phyloP scores from a whole-genome alignment of 37 sponge, comb jelly and placozoan genomes.

The Theonella swinhoei region DNA sequence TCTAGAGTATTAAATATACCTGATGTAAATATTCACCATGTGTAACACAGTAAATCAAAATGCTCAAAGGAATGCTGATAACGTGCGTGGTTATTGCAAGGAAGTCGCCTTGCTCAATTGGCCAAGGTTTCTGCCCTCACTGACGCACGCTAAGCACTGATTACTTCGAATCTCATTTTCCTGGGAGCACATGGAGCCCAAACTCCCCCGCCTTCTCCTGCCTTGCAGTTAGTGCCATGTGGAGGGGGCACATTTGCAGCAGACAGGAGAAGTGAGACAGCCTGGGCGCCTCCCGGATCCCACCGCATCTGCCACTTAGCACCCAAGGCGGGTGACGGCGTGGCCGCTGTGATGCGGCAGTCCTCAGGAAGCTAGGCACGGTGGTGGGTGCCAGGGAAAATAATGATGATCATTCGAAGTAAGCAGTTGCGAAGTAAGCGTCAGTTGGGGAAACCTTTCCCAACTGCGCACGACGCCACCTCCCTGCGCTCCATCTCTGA shows the following conservation, averaged over 20 bases:
- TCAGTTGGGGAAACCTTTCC: slow-evolving; percentile 39
- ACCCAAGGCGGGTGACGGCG: slow-evolving; percentile 63
- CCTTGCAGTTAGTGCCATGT: neutral
- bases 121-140: slow-evolving; percentile 2
- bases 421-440: slow-evolving; percentile 79
- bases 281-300: slow-evolving; percentile 64
- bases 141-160: neutral
- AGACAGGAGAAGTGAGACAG: neutral
- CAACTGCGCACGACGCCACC: slow-evolving; percentile 41
- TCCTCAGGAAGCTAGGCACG: slow-evolving; percentile 18
- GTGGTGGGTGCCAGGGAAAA: slow-evolving; percentile 16
- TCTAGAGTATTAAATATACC: no score
- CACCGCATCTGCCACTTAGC: slow-evolving; percentile 76
- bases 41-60: no score
- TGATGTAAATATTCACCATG: no score
- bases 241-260: neutral
- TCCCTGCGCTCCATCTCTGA: slow-evolving; percentile 13
- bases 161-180: neutral
- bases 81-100: no score
- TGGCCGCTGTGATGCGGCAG: slow-evolving; percentile 70
- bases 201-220: slow-evolving; percentile 20
- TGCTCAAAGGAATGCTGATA: no score
- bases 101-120: slow-evolving; percentile 13
- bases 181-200: neutral
- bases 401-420: slow-evolving; percentile 34